Conservation (phyloP, 35 echinoderm and acorn worm genomes). For the Acanthaster planci region DNA sequence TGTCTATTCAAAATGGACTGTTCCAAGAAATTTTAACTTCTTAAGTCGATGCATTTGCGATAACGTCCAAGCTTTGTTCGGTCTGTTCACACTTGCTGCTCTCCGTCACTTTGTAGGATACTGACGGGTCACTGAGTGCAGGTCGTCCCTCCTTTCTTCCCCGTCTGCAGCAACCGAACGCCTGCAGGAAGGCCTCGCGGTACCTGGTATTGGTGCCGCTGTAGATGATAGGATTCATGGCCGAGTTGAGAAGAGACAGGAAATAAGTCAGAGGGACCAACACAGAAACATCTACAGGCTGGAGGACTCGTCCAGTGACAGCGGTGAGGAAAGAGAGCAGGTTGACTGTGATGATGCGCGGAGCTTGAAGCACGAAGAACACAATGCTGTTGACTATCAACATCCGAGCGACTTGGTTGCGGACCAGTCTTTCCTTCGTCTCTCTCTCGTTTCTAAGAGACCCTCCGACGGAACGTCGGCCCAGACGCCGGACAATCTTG, state of each 20-base stretch:
- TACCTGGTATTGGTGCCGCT: constrained; percentile 44
- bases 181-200: constrained; percentile 31
- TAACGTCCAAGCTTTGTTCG: too few relatives aligned
- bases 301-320: not conserved
- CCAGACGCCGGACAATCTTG: not conserved
- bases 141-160: too few relatives aligned
- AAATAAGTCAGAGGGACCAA: constrained; percentile 2
- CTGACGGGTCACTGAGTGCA: too few relatives aligned
- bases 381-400: constrained; percentile 45
- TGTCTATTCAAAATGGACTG: too few relatives aligned
- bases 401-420: constrained; percentile 47
- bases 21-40: too few relatives aligned
- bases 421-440: not conserved
- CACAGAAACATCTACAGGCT: not conserved
- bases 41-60: too few relatives aligned
- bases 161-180: constrained; percentile 16
- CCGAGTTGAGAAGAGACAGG: constrained; percentile 44
- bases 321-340: not conserved
- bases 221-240: constrained; percentile 52
- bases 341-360: not conserved
- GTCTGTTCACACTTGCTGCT: too few relatives aligned
- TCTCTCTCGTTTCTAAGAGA: not conserved
- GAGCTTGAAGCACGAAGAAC: constrained; percentile 47
- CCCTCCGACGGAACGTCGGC: not conserved
- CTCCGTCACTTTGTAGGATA: too few relatives aligned